These are phyloP conservation scores for Eubasilissa regina DNA, from an alignment of 1,140 invertebrate species.

Conservation along the genomic window DNA sequence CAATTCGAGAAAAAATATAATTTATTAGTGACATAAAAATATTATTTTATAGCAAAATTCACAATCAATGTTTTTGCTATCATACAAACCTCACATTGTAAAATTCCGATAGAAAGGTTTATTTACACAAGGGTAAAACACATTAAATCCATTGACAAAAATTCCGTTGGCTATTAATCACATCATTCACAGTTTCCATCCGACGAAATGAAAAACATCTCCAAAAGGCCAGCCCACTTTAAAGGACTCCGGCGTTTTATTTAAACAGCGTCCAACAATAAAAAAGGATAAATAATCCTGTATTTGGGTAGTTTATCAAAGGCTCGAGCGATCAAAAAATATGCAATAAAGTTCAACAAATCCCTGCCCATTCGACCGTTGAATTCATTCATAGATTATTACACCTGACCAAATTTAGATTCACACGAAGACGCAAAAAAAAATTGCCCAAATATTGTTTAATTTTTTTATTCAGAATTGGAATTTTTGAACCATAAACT, in stretches of 20 bases:
- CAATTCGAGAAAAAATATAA: no score
- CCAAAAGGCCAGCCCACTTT: slow-evolving; percentile 6
- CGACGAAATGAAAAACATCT: not conserved
- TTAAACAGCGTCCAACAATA: slow-evolving; percentile 1
- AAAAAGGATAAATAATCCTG: slow-evolving; percentile 2
- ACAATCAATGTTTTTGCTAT: no score
- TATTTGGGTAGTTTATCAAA: not conserved
- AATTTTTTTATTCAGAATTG: slow-evolving; percentile 10
- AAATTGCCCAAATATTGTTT: not conserved
- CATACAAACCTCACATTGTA: no score
- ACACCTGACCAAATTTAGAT: slow-evolving; percentile 53
- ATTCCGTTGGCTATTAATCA: slow-evolving; percentile 1
- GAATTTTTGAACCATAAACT: not conserved
- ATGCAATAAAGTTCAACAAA: slow-evolving; percentile 11
- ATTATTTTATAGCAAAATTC: no score
- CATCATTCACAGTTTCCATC: slow-evolving; percentile 1
- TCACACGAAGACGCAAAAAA: slow-evolving; percentile 17
- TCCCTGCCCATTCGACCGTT: not conserved
- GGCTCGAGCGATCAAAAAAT: slow-evolving; percentile 1
- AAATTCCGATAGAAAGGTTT: not conserved
- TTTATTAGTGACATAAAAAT: no score
- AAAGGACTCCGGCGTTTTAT: not conserved
- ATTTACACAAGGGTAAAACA: not conserved
- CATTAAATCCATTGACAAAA: not conserved
- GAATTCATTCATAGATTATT: slow-evolving; percentile 52